Base-by-base conservation (phyloP, 64 coral and sea anemone species). In the Astreopora myriophthalma region DNA sequence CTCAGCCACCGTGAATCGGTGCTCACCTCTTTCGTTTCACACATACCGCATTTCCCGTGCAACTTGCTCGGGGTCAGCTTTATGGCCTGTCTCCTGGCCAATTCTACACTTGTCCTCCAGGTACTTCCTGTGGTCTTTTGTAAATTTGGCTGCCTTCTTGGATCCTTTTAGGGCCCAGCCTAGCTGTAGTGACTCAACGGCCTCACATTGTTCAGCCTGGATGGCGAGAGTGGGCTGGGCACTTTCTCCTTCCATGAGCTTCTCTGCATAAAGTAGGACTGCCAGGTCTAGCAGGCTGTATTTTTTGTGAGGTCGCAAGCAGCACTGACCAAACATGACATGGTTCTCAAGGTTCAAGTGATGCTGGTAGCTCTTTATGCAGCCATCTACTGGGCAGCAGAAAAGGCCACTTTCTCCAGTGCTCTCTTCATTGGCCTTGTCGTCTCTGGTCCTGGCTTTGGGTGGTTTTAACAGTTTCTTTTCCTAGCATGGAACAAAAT, bases 71-170 rank as follows among this genome's bases (percentile, higher is more conserved):
- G 74, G 58, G 44, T 93, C 74, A 34, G 64, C 73, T 33, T 87
- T 93, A 34, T 74, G 66, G 8, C 83, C 91, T 20, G 70, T 93
- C 24, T 55, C 29, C 33, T 77, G 70, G 13, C 91, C 91, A 66
- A 79, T 69, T 20, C 29, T 38, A 75, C 87, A 93, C 35, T 86
- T 93, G 10, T 87, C 71, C 40, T 87, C 91, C 40, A 93, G 51
- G 74, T 87, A 93, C 36, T 33, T 67, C 51, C 65, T 93, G 58
- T 93, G 91, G 27, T 87, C 40, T 0, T 64, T 38, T 34, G 63
- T 86, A 48, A 92, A 92, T 35, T 81, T 48, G 7, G 24, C 34
- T 40, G 69, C 28, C 34, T 92, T 86, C 64, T 92, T 92, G 22
- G 69, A 55, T 38, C 17, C 19, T 42, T 86, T 86, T 66, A 92